Conservation (phyloP, 2,113 vertebrate genomes). For the Leuciscus idus region DNA sequence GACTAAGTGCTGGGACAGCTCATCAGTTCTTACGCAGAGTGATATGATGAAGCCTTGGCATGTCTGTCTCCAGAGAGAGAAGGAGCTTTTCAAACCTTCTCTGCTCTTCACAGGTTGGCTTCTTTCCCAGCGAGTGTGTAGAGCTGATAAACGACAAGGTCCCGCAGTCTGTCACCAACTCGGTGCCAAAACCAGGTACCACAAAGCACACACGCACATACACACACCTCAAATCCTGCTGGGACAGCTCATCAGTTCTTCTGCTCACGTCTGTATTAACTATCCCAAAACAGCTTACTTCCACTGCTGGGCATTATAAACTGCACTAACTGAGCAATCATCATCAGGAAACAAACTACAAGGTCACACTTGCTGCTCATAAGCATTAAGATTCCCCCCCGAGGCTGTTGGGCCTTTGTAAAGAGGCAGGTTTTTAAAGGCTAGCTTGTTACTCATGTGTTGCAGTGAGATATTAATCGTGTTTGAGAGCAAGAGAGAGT, state of each 20-base stretch:
- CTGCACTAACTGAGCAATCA: not conserved
- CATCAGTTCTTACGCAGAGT: not conserved
- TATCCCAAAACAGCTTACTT: constrained; percentile 18
- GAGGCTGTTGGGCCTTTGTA: not conserved
- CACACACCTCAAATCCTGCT: constrained; percentile 3
- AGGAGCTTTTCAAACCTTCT: constrained; percentile 50
- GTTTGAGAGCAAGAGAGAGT: not conserved
- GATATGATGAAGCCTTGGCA: constrained; percentile 26
- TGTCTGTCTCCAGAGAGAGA: constrained; percentile 43
- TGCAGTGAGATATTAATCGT: not conserved
- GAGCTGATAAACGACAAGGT: constrained; percentile 98
- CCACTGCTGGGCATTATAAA: not conserved
- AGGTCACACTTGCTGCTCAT: not conserved
- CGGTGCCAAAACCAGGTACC: constrained; percentile 95
- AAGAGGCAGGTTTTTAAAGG: constrained; percentile 11
- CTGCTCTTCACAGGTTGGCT: constrained; percentile 84
- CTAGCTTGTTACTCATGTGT: constrained; percentile 10
- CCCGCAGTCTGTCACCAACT: constrained; percentile 95
- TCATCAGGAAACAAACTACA: not conserved
- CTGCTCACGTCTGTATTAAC: constrained; percentile 28
- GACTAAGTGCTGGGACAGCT: not conserved
- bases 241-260: constrained; percentile 17
- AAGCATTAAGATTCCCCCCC: not conserved
- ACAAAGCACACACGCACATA: not conserved
- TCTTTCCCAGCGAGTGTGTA: constrained; percentile 97